phyloP scores from a whole-genome alignment of 2,888 invertebrate species.

The Lepidocyrtinus sp. region DNA sequence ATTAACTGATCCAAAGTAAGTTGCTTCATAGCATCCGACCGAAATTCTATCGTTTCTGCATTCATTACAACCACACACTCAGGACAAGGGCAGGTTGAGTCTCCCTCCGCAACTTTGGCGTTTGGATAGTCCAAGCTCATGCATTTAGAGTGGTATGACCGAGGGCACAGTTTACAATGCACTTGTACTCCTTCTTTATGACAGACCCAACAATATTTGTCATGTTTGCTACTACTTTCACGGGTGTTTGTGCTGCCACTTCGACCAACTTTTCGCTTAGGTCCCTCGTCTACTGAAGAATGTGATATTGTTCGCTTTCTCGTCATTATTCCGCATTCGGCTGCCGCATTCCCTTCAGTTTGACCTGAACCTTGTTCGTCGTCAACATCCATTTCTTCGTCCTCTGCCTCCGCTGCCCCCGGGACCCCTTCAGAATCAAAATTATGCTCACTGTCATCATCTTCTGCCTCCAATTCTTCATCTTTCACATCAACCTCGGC shows the following conservation, averaged over 20 bases:
- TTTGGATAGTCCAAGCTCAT: slow-evolving; percentile 73
- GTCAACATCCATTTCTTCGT: slow-evolving; percentile 22
- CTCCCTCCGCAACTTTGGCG: slow-evolving; percentile 70
- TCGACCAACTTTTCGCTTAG: slow-evolving; percentile 63
- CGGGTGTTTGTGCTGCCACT: slow-evolving; percentile 34
- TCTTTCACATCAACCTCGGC: slow-evolving; percentile 7
- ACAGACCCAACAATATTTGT: slow-evolving; percentile 93
- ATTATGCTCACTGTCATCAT: too few relatives aligned
- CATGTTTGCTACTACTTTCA: slow-evolving; percentile 72
- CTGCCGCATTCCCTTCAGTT: neutral
- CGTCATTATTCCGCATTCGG: slow-evolving; percentile 40
- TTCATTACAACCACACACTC: slow-evolving; percentile 85
- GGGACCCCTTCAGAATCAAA: too few relatives aligned
- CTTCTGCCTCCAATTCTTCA: slow-evolving; percentile 36
- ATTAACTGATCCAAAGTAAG: slow-evolving; percentile 83
- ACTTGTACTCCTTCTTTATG: slow-evolving; percentile 79
- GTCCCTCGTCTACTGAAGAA: slow-evolving; percentile 66
- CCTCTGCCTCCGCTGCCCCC: slow-evolving; percentile 6
- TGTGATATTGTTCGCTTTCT: slow-evolving; percentile 65
- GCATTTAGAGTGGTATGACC: slow-evolving; percentile 89
- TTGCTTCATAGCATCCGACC: slow-evolving; percentile 79
- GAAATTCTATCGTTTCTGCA: slow-evolving; percentile 81
- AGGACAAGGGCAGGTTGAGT: slow-evolving; percentile 81
- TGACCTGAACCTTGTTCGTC: neutral
- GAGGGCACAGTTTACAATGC: slow-evolving; percentile 86